phyloP scores from a whole-genome alignment of 2,113 vertebrate genomes.

The Sisor rabdophorus region DNA sequence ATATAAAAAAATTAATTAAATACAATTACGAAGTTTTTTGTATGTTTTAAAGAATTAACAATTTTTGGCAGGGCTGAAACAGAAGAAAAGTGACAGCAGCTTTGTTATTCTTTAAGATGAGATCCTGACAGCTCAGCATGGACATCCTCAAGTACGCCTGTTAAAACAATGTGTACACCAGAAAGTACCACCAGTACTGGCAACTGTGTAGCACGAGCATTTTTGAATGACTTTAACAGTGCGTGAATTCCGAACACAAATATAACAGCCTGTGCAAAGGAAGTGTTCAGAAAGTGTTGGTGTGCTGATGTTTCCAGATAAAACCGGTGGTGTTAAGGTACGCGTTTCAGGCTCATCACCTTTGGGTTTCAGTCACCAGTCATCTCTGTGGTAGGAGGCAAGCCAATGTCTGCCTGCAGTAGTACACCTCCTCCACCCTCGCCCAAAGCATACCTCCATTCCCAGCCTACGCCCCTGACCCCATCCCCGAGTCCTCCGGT shows the following conservation, averaged over 20 bases:
- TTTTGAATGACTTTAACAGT: neutral
- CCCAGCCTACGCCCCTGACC: slow-evolving; percentile 72
- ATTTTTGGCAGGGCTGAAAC: neutral
- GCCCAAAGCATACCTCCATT: slow-evolving; percentile 83
- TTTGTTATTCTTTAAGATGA: slow-evolving; percentile 24
- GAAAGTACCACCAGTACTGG: slow-evolving; percentile 5
- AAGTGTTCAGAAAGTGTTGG: neutral
- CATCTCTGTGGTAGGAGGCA: slow-evolving; percentile 67
- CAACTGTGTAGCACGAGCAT: slow-evolving; percentile 4
- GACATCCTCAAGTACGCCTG: neutral
- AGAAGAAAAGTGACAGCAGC: slow-evolving; percentile 17
- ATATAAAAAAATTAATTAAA: no score
- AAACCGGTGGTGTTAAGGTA: slow-evolving; percentile 14
- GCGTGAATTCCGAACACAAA: neutral
- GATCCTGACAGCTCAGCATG: slow-evolving; percentile 20
- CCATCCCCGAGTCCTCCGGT: slow-evolving; percentile 81
- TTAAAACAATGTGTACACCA: slow-evolving; percentile 16
- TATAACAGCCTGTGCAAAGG: neutral
- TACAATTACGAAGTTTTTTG: neutral
- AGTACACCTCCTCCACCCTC: slow-evolving; percentile 86
- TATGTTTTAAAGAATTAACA: neutral
- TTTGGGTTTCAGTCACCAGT: slow-evolving; percentile 34
- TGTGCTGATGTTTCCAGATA: slow-evolving; percentile 20
- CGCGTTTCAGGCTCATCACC: slow-evolving; percentile 28
- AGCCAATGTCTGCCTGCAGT: slow-evolving; percentile 92